A percentile compares a stretch with the other conserved stretches of the same genome.
Evolutionary conservation across 1,140 invertebrate species (phyloP).

Genomic region (Drosophila virilis): DNA sequence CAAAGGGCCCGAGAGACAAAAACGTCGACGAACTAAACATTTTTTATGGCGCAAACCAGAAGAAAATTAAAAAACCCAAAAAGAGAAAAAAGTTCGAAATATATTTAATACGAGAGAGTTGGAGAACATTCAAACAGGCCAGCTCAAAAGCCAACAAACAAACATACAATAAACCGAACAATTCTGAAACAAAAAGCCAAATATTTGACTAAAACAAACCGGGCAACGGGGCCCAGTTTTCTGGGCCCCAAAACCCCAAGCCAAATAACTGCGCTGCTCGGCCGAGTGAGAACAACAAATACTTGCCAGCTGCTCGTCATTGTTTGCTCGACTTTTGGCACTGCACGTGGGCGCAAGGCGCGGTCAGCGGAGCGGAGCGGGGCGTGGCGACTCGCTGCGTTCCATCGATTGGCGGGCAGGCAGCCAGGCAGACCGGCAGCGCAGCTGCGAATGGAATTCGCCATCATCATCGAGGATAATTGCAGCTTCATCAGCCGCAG

Average conservation of each 20-base stretch:
- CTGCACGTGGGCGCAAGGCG: slow-evolving; percentile 39
- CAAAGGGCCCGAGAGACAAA: slow-evolving; percentile 34
- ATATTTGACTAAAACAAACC: slow-evolving; percentile 63
- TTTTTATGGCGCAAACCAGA: slow-evolving; percentile 56
- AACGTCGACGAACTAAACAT: slow-evolving; percentile 24
- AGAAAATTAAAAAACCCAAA: slow-evolving; percentile 54
- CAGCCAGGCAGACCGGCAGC: background rate
- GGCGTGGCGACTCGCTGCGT: slow-evolving; percentile 3
- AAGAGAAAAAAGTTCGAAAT: slow-evolving; percentile 38
- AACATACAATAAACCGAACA: slow-evolving; percentile 47
- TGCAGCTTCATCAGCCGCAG: slow-evolving; percentile 43
- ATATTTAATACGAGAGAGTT: slow-evolving; percentile 42
- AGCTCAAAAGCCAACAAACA: slow-evolving; percentile 6
- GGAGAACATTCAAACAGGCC: background rate
- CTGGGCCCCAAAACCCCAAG: slow-evolving; percentile 1
- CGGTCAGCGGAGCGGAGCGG: background rate
- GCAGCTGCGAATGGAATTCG: slow-evolving; percentile 62
- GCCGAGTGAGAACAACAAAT: slow-evolving; percentile 66
- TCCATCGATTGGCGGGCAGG: slow-evolving; percentile 20
- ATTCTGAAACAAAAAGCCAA: slow-evolving; percentile 60
- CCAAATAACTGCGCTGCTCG: slow-evolving; percentile 49
- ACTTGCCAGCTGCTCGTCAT: slow-evolving; percentile 73
- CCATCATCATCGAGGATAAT: slow-evolving; percentile 72
- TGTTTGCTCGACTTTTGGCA: slow-evolving; percentile 59
- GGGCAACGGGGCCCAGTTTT: slow-evolving; percentile 16